These are phyloP conservation scores for Gobionotothen gibberifrons DNA, from an alignment of 2,797 vertebrate species.

Conservation along the genomic window DNA sequence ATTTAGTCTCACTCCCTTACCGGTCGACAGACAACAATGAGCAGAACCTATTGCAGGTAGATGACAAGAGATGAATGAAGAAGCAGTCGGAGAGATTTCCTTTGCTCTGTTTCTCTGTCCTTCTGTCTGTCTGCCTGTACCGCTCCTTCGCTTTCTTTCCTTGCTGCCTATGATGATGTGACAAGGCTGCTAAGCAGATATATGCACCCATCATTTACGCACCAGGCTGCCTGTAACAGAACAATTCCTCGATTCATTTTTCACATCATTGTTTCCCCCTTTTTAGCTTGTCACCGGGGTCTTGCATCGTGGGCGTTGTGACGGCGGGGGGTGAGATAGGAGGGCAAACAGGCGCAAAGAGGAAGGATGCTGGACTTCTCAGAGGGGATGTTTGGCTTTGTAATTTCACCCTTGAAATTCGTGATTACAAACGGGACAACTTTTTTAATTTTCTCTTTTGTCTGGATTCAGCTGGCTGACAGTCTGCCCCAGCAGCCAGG, in stretches of 20 bases:
- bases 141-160: conserved; percentile 32
- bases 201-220: conserved; percentile 70
- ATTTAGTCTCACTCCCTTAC: conserved; percentile 71
- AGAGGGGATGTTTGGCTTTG: conserved; percentile 92
- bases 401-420: conserved; percentile 99
- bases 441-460: conserved; percentile 99
- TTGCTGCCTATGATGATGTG: conserved; percentile 65
- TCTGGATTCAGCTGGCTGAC: conserved; percentile 96
- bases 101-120: conserved; percentile 47
- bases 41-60: conserved; percentile 66
- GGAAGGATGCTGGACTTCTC: conserved; percentile 79
- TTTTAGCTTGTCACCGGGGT: conserved; percentile 63
- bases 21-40: conserved; percentile 71
- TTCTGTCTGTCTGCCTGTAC: conserved; percentile 41
- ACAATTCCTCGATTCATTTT: conserved; percentile 86
- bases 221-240: conserved; percentile 79
- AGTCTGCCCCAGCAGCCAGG: conserved; percentile 94
- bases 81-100: conserved; percentile 60
- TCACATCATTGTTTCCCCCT: conserved; percentile 75
- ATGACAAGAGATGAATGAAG: conserved; percentile 77
- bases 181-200: conserved; percentile 73
- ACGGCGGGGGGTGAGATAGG: conserved; percentile 77
- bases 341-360: conserved; percentile 72
- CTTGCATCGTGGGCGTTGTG: conserved; percentile 63
- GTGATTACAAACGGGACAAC: conserved; percentile 99